Evolutionary conservation across 2,113 vertebrate species (phyloP).

Genomic region (Poecile atricapillus): DNA sequence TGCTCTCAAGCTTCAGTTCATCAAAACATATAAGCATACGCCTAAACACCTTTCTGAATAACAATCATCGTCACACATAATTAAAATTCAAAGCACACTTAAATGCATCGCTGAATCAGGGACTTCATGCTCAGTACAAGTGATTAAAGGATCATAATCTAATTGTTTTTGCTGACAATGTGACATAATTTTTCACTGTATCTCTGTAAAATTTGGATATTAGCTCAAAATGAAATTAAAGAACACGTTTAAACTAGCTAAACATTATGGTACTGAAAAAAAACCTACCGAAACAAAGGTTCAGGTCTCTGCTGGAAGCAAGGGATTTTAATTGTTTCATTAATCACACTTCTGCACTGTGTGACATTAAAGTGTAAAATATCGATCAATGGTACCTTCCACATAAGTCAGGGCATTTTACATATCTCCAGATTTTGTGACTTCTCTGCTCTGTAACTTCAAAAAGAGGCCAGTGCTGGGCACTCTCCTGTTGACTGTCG

Average conservation of each 20-base stretch:
- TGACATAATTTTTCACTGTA: background rate
- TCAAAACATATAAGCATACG: background rate
- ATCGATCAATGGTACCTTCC: background rate
- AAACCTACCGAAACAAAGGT: background rate
- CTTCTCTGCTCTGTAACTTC: background rate
- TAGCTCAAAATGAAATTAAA: conserved; percentile 1
- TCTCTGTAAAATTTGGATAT: background rate
- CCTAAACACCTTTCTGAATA: conserved; percentile 28
- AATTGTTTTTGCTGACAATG: background rate
- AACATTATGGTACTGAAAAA: background rate
- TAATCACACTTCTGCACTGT: conserved; percentile 53
- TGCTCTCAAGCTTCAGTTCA: conserved; percentile 22
- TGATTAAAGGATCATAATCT: conserved; percentile 23
- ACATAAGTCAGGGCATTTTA: background rate
- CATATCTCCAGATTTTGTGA: background rate
- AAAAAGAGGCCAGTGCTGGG: background rate
- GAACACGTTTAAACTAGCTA: background rate
- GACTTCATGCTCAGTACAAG: background rate
- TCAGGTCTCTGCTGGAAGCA: conserved; percentile 19
- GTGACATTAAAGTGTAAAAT: conserved; percentile 39
- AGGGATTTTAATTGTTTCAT: conserved; percentile 49
- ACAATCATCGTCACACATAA: background rate
- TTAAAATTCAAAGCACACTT: conserved; percentile 28
- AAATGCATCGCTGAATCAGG: conserved; percentile 24
- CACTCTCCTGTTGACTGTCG: background rate